Percentiles rank a stretch among this genome's conserved stretches.
phyloP scores from a whole-genome alignment of 2,888 invertebrate genomes.

The Hedya salicella region DNA sequence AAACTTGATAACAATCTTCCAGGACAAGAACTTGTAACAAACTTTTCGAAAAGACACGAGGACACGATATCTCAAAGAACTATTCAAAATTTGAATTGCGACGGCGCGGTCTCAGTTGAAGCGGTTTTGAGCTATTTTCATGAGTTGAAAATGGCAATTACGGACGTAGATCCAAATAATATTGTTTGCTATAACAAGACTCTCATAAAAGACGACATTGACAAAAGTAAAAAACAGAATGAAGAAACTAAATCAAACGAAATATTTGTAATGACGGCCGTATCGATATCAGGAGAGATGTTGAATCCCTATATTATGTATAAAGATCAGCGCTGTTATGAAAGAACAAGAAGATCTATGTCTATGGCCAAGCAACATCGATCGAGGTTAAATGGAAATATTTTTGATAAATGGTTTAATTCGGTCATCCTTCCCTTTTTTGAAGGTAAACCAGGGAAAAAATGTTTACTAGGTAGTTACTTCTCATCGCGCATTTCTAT shows the following conservation, averaged over 20 bases:
- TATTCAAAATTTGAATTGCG: slow-evolving; percentile 10
- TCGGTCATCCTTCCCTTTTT: slow-evolving; percentile 15
- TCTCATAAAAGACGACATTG: neutral
- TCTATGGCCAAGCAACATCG: slow-evolving; percentile 14
- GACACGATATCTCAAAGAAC: slow-evolving; percentile 17
- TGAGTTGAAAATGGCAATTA: slow-evolving; percentile 7
- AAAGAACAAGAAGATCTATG: slow-evolving; percentile 11
- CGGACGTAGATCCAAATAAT: slow-evolving; percentile 12
- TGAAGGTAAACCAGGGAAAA: slow-evolving; percentile 19
- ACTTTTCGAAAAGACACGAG: slow-evolving; percentile 13
- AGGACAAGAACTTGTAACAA: slow-evolving; percentile 5
- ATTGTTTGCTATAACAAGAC: slow-evolving; percentile 15
- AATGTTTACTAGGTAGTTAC: slow-evolving; percentile 17
- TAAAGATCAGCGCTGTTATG: slow-evolving; percentile 20
- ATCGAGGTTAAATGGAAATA: neutral
- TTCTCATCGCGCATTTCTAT: slow-evolving; percentile 22
- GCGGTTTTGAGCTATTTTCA: slow-evolving; percentile 17
- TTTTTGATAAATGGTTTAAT: slow-evolving; percentile 27
- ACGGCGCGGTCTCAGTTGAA: slow-evolving; percentile 14
- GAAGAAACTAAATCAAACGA: slow-evolving; percentile 5
- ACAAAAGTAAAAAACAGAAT: neutral
- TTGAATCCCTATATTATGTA: slow-evolving; percentile 1
- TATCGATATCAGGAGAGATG: slow-evolving; percentile 12
- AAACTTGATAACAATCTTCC: slow-evolving; percentile 25
- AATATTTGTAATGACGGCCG: slow-evolving; percentile 15